Conservation (phyloP, 2,797 vertebrate genomes). For the Premnoplex brunnescens region DNA sequence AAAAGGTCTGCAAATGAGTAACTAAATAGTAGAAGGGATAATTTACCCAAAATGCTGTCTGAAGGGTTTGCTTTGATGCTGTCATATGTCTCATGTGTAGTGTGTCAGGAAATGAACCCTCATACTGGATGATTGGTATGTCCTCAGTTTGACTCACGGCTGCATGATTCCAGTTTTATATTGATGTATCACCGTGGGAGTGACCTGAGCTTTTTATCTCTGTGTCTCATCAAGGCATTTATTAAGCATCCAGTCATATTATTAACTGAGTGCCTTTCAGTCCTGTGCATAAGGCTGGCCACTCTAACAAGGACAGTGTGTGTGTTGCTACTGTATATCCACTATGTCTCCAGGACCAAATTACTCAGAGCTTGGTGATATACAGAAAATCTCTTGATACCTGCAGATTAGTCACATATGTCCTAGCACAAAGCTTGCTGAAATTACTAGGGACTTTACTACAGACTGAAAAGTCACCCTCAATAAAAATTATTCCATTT, state of each 20-base stretch:
- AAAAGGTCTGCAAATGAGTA: background rate
- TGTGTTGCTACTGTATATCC: background rate
- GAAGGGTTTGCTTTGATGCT: background rate
- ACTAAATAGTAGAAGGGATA: background rate
- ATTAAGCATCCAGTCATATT: background rate
- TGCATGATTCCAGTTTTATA: background rate
- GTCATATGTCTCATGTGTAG: background rate
- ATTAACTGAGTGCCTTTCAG: background rate
- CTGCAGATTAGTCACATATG: background rate
- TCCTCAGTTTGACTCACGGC: background rate
- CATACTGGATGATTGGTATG: background rate
- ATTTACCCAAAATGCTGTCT: background rate
- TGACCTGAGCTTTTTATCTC: background rate
- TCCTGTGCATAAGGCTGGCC: background rate
- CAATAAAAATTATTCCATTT: background rate
- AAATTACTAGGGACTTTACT: background rate
- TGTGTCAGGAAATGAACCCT: background rate
- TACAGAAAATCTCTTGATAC: background rate
- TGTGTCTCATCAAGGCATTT: background rate
- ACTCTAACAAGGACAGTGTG: background rate
- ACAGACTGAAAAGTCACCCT: background rate
- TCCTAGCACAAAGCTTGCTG: background rate
- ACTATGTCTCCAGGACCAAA: background rate
- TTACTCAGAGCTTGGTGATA: background rate
- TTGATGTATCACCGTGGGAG: background rate